Evolutionary conservation across 1,140 invertebrate species (phyloP), one percentile per base, ranked within the genome.

Genomic region (Euborellia annulipes): DNA sequence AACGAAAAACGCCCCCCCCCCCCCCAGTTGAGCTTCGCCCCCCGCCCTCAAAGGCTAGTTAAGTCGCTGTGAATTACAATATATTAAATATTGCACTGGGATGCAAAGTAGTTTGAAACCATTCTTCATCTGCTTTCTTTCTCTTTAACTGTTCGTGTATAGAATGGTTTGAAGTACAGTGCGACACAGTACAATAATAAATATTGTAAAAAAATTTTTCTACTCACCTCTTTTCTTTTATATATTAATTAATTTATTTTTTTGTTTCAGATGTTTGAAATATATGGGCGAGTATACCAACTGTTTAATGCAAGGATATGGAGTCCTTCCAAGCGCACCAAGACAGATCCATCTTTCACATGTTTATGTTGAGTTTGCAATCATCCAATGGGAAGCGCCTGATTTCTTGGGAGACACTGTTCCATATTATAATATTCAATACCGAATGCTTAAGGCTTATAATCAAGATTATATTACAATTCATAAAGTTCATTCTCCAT

Each of bases 291-390:
- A 78, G 27, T 85, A 84, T 61, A 76, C 73, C 20, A 84, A 78
- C 62, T 87, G 85, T 56, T 62, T 87, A 4, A 70, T 87, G 49
- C 78, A 85, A 66, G 81, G 82, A 4, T 86, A 87, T 57, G 82
- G 83, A 2, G 82, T 86, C 0, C 65, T 88, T 2, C 78, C 84
- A 0, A 75, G 78, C 27, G 65, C 75, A 13, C 85, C 85, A 0
- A 68, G 67, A 0, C 63, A 69, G 40, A 62, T 86, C 2, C 71
- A 75, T 41, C 71, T 86, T 1, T 72, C 77, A 16, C 79, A 81
- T 55, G 72, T 85, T 36, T 74, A 79, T 48, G 71, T 74, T 2
- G 73, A 73, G 55, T 87, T 79, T 59, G 82, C 81, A 0, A 76
- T 89, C 23, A 57, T 87, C 0, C 78, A 81, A 52, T 89, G 85